Evolutionary conservation across 2,888 invertebrate species (phyloP).

Genomic region (Drosophila kambysellisi): DNA sequence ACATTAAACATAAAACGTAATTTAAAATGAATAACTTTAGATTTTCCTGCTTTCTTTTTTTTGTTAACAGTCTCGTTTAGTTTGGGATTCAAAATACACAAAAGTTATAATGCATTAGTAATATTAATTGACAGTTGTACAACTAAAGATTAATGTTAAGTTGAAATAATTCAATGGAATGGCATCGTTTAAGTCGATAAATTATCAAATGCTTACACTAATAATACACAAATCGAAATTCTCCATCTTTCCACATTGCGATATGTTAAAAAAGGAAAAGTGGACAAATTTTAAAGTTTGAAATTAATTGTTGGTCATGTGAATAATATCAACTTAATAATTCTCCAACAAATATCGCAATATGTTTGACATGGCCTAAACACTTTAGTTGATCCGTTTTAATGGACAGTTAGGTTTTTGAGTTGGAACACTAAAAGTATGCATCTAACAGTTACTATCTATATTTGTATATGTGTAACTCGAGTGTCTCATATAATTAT

Average conservation of each 20-base stretch:
- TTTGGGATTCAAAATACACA: conserved; percentile 27
- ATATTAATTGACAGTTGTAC: conserved; percentile 66
- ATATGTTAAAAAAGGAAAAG: conserved; percentile 18
- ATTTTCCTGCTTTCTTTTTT: conserved; percentile 3
- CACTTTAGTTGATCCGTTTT: conserved; percentile 13
- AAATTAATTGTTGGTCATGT: neutral
- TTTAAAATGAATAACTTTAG: conserved; percentile 38
- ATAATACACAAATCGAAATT: neutral
- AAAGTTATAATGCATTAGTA: conserved; percentile 23
- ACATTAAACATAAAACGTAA: conserved; percentile 21
- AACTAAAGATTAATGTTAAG: conserved; percentile 28
- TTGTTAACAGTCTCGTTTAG: conserved; percentile 66
- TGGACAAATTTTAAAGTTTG: neutral
- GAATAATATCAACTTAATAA: neutral
- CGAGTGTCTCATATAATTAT: conserved; percentile 44
- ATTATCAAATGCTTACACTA: conserved; percentile 23
- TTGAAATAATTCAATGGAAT: conserved; percentile 60
- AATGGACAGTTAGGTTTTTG: conserved; percentile 43
- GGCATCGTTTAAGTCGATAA: conserved; percentile 73
- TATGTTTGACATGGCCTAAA: conserved; percentile 12
- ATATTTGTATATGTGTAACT: conserved; percentile 7
- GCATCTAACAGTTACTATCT: conserved; percentile 50
- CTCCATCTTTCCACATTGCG: conserved; percentile 11
- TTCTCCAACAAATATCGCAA: conserved; percentile 25
- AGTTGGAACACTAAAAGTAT: conserved; percentile 42